phyloP scores from a whole-genome alignment of 1,140 invertebrate species.

The Drosophila auraria region DNA sequence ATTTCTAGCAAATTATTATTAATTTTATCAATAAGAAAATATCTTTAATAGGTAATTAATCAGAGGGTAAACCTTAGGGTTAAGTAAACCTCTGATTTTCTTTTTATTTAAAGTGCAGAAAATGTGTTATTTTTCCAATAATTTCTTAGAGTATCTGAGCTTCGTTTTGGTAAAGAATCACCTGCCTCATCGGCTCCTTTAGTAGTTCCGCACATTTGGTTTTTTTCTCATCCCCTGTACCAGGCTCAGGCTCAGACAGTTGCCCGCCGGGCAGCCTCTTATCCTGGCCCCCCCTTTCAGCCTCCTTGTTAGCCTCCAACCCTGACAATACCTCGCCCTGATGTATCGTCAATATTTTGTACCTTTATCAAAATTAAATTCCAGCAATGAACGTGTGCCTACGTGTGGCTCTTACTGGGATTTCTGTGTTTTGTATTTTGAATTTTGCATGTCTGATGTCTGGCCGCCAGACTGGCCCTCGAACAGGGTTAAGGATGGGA shows the following conservation, averaged over 20 bases:
- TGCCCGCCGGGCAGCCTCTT: constrained; percentile 1
- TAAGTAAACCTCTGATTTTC: too few species aligned
- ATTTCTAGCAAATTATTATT: too few species aligned
- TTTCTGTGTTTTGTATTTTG: constrained; percentile 31
- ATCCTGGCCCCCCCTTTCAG: not conserved
- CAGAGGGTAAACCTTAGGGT: not conserved
- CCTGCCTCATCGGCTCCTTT: not conserved
- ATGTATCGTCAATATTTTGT: constrained; percentile 84
- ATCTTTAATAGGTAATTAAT: too few species aligned
- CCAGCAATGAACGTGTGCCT: constrained; percentile 59
- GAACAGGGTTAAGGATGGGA: not conserved
- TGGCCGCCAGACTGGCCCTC: constrained; percentile 21
- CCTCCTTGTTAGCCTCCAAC: not conserved
- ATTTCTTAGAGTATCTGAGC: constrained; percentile 2
- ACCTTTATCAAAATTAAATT: constrained; percentile 85
- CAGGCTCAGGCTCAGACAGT: constrained; percentile 11
- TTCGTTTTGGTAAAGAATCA: constrained; percentile 13
- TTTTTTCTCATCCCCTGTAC: not conserved
- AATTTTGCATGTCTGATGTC: constrained; percentile 60
- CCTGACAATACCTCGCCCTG: constrained; percentile 30
- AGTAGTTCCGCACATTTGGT: constrained; percentile 6
- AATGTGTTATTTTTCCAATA: not conserved
- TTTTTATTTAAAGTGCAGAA: too few species aligned
- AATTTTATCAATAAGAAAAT: too few species aligned
- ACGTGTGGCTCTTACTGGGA: constrained; percentile 25